Evolutionary conservation across 2,113 vertebrate genomes (phyloP), one percentile per base, ranked within the genome.

Genomic region (Tragelaphus scriptus): DNA sequence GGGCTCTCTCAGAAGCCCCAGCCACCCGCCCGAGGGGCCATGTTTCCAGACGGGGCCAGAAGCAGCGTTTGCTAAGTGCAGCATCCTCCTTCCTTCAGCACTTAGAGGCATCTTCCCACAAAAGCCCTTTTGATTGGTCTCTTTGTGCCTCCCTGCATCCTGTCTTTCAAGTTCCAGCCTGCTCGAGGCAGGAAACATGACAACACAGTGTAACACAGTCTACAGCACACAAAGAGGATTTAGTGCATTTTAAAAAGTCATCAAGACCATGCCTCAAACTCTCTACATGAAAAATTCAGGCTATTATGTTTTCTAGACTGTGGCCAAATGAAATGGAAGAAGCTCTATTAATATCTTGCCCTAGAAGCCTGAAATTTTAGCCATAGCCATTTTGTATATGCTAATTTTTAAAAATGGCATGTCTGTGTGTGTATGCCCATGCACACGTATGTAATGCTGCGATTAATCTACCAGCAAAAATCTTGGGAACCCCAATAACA

Each of bases 261-360:
- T 81, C 63, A 92, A 94, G 77, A 77, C 30, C 55, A 82, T 88
- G 71, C 10, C n/a, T 90, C 63, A 80, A 92, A 96, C 59, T 80
- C 55, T 68, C 61, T 71, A 94, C 88, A 61, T 61, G 36, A 96
- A 97, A 95, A 91, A 63, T 47, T 56, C 51, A 95, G n/a, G 28
- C 65, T 7, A 47, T 81, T 63, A 15, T 68, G 61, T 90, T 92
- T 95, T 59, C 17, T 81, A 94, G 25, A 85, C 90, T 56, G 17
- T 84, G 9, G 71, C 47, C 85, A 93, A 96, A 75, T 80, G 21
- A 94, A 96, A 97, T 7, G 19, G 79, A 92, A 81, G 65, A 90
- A 81, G 17, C 8, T 96, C 68, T 53, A 63, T 26, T 85, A 65
- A 56, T 81, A 92, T 65, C 61, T 86, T 28, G 19, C 47, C 56